A percentile compares a stretch with the other conserved stretches of the same genome.
Conservation (phyloP, 2,888 invertebrate genomes). For the Vandiemenella viatica region DNA sequence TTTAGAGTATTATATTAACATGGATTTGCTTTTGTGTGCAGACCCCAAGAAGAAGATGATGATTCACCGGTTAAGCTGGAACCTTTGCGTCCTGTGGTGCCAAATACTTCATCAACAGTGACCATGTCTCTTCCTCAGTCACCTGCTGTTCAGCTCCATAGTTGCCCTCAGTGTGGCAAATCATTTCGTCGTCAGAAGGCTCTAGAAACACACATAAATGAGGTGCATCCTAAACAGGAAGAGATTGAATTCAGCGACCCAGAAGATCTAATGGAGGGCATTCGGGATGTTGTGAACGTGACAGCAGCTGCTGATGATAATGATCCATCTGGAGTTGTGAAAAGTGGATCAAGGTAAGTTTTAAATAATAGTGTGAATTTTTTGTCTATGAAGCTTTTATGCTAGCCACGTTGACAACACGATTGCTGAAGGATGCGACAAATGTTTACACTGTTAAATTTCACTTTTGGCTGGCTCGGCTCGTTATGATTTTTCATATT, state of each 20-base stretch:
- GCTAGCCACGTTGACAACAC: too few relatives aligned
- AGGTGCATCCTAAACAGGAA: conserved; percentile 37
- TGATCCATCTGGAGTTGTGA: conserved; percentile 22
- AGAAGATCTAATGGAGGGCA: conserved; percentile 75
- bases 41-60: conserved; percentile 7
- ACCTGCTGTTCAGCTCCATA: too few relatives aligned
- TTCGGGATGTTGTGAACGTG: conserved; percentile 56
- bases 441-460: too few relatives aligned
- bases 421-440: too few relatives aligned
- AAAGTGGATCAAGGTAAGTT: too few relatives aligned
- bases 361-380: conserved; percentile 9
- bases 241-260: conserved; percentile 70
- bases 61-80: not conserved
- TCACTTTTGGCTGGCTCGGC: too few relatives aligned
- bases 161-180: conserved; percentile 35
- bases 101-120: too few relatives aligned
- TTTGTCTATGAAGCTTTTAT: too few relatives aligned
- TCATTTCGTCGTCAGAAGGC: conserved; percentile 47
- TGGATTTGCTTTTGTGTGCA: conserved; percentile 7
- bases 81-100: conserved; percentile 18
- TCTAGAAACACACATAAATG: conserved; percentile 44
- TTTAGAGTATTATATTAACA: too few relatives aligned
- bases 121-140: too few relatives aligned
- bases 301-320: conserved; percentile 30
- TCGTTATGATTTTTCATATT: too few relatives aligned